Conservation (phyloP, 2,113 vertebrate species). For the Ivindomyrus marchei region DNA sequence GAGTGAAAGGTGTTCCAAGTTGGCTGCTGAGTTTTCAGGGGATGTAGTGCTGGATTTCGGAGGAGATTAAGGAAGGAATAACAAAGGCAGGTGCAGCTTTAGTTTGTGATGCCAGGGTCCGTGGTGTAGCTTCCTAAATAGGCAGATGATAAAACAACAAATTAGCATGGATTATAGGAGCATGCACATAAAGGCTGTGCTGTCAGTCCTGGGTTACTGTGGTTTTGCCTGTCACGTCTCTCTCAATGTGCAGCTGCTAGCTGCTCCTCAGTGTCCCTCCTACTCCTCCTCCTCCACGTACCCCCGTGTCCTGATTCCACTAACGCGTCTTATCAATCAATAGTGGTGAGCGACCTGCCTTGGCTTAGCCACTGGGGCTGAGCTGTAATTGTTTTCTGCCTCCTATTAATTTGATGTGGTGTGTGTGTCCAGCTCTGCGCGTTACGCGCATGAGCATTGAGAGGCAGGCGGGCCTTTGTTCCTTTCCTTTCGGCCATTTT, state of each 20-base stretch:
- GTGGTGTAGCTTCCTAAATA: background rate
- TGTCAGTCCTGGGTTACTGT: background rate
- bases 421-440: conserved; percentile 27
- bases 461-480: background rate
- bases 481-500: background rate
- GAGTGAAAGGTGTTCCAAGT: background rate
- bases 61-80: background rate
- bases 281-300: background rate
- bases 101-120: background rate
- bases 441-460: background rate
- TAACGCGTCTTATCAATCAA: conserved; percentile 48
- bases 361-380: conserved; percentile 36
- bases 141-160: background rate
- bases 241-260: background rate
- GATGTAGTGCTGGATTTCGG: background rate
- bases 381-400: conserved; percentile 49
- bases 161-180: background rate
- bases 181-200: conserved; percentile 8
- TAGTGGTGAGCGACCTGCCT: conserved; percentile 36
- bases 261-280: background rate
- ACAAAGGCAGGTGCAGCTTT: background rate
- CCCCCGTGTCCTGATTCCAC: conserved; percentile 28
- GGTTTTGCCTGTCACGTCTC: background rate
- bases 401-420: conserved; percentile 55
- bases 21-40: background rate